Base-by-base conservation (phyloP, 2,797 vertebrate species). In the Falco biarmicus region DNA sequence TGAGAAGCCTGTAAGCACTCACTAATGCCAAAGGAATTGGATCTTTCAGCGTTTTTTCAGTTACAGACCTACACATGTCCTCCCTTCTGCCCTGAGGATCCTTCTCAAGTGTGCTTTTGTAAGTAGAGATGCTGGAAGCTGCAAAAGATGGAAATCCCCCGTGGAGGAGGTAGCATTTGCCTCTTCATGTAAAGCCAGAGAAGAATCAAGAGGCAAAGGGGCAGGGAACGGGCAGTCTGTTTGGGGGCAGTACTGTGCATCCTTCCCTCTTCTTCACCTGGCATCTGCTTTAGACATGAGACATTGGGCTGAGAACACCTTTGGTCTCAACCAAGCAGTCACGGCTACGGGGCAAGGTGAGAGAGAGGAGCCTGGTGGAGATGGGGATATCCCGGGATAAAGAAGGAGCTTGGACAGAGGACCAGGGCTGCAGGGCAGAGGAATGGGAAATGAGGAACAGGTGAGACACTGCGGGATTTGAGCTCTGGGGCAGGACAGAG, bases 401-500 rank as follows among this genome's bases (percentile, higher is more conserved):
- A 50, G 37, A 32, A 75, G 15, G 31, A 63, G 9, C 56, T 63
- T 25, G 32, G n/a, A 18, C 9, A 21, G 61, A 74, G 39, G 11
- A 47, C 4, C 26, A 50, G 47, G 19, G 13, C 29, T 78, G 43
- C 45, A 78, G 45, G 37, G 25, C 31, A 56, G 22, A 48, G 48
- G 15, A 14, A 16, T 39, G 74, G 39, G 59, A 71, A 39, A 25
- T n/a, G 39, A 51, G 11, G 12, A 39, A 8, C 0, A 0, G n/a
- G 45, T 26, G 3, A 47, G 18, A 11, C 1, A 0, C 2, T 19
- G 21, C 8, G 29, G 29, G 29, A 32, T 48, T 28, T 21, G n/a
- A 59, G 51, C 29, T 70, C 48, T 39, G 26, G 56, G 28, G 32
- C 9, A 64, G 57, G 29, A 59, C 15, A 47, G 57, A 1, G 25